Evolutionary conservation across 2,113 vertebrate species (phyloP).

Genomic region (Galbula dea): DNA sequence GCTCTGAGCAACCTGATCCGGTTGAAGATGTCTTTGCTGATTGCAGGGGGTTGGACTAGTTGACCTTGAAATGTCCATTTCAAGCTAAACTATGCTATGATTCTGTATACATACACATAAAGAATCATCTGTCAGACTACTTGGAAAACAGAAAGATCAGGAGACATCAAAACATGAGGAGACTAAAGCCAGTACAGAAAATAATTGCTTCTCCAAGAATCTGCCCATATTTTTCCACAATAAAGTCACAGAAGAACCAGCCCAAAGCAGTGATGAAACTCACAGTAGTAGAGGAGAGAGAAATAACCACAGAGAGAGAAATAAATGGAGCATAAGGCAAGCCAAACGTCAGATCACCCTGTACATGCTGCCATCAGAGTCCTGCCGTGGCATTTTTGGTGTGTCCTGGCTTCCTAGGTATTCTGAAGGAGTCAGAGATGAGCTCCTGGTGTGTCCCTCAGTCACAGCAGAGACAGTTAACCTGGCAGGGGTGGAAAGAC

Average conservation of each 20-base stretch:
- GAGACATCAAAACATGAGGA: not conserved
- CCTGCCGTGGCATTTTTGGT: fast-evolving
- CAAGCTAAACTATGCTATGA: no score
- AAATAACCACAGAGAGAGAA: not conserved
- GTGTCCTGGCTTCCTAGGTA: not conserved
- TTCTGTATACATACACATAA: not conserved
- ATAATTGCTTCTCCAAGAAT: not conserved
- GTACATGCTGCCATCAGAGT: not conserved
- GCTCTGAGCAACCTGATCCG: no score
- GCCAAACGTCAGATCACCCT: not conserved
- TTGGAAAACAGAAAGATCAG: not conserved
- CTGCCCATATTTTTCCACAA: not conserved
- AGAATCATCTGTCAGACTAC: not conserved
- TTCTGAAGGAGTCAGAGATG: not conserved
- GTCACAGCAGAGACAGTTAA: not conserved
- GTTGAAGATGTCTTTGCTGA: no score
- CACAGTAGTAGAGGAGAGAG: not conserved
- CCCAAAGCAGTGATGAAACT: not conserved
- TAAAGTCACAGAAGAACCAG: not conserved
- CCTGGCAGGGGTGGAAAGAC: fast-evolving
- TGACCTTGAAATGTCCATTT: no score
- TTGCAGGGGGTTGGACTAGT: no score
- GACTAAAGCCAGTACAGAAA: not conserved
- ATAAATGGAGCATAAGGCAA: not conserved
- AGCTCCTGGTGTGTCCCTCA: not conserved